These are phyloP conservation scores for Cephus sareptanus DNA, from an alignment of 2,888 invertebrate genomes.

Conservation along the genomic window DNA sequence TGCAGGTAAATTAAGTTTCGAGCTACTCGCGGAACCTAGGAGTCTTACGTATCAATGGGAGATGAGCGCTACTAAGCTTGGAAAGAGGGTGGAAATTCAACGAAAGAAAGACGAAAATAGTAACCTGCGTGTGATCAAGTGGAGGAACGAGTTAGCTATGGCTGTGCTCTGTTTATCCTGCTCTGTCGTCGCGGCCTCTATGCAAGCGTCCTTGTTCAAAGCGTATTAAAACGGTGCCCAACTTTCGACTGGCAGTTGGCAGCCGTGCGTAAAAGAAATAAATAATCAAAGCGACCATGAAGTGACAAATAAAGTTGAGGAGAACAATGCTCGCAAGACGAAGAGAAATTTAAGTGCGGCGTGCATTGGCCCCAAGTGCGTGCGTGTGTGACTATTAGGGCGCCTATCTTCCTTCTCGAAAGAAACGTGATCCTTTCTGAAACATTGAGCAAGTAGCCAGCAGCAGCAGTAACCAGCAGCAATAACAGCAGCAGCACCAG, in stretches of 20 bases:
- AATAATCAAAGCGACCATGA: constrained; percentile 66
- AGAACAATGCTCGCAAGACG: constrained; percentile 57
- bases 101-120: constrained; percentile 38
- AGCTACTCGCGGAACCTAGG: not conserved
- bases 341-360: constrained; percentile 31
- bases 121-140: constrained; percentile 27
- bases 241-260: constrained; percentile 57
- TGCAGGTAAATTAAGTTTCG: not conserved
- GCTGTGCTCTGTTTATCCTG: not conserved
- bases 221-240: constrained; percentile 46
- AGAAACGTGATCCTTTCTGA: not conserved
- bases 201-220: constrained; percentile 1
- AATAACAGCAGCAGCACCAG: constrained; percentile 40
- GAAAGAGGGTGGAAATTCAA: constrained; percentile 24
- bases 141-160: constrained; percentile 6
- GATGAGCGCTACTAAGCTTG: constrained; percentile 13
- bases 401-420: not conserved
- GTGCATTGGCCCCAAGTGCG: constrained; percentile 35
- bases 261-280: constrained; percentile 64
- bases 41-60: not conserved
- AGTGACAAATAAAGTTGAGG: constrained; percentile 64
- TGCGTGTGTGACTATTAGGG: not conserved
- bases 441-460: constrained; percentile 36
- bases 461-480: constrained; percentile 57
- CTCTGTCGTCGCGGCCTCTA: constrained; percentile 5